Base-by-base conservation (phyloP, 2,888 invertebrate genomes). In the Phymatocera aterrima region DNA sequence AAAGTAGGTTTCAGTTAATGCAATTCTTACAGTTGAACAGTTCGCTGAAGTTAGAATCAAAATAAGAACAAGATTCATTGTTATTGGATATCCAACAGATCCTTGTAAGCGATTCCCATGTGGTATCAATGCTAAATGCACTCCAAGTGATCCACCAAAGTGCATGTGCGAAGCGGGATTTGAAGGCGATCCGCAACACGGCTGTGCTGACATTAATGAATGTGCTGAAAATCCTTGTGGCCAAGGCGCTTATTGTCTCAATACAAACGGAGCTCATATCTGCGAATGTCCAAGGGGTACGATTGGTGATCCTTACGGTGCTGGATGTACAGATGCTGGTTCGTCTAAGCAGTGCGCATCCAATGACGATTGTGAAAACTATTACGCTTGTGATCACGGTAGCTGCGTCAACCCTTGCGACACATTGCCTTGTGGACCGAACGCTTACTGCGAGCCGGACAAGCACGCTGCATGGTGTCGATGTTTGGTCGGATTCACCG, bases 101-200 rank as follows among this genome's bases (percentile, higher is more conserved):
- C 97, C 97, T 6, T 98, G 97, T 89, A 97, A 98, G 90, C 93
- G 97, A 80, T 97, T 96, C 89, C 95, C 95, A 8, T 98, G 98
- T 85, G 97, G 98, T 43, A 95, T 97, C 70, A 97, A 97, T 88
- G 95, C 97, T 3, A 96, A 96, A 91, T 98, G 97, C 88, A 96
- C 96, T 0, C 96, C 97, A 0, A 95, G 95, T 80, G 96, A 97
- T 91, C 97, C 97, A 8, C 97, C 97, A 0, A 95, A 94, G 85
- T 98, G 98, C 88, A 95, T 96, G 94, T 98, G 98, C 89, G 94
- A 95, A 90, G 93, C 94, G 24, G 97, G 98, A 15, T 97, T 94
- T 88, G 96, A 96, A 90, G 97, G 97, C 12, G 96, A 97, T 91
- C 96, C 97, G 0, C 93, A 96, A 57, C 94, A 94, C 83, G 97